Conservation (phyloP, 2,797 vertebrate genomes). For the Aphelocoma californica region DNA sequence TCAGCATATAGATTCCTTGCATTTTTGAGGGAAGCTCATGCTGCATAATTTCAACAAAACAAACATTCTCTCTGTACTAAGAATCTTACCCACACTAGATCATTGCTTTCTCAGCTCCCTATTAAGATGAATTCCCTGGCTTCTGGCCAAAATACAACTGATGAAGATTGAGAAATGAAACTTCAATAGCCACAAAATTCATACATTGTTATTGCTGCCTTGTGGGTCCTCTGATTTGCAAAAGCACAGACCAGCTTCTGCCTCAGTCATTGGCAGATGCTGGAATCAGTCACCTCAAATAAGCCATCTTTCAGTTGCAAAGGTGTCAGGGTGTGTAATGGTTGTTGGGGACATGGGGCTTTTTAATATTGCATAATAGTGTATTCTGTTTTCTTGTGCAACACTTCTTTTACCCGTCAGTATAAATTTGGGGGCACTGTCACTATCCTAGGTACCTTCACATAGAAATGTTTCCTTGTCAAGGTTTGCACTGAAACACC, state of each 20-base stretch:
- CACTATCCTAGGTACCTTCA: background rate
- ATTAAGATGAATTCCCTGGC: background rate
- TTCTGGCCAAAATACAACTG: background rate
- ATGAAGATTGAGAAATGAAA: background rate
- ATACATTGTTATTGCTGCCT: background rate
- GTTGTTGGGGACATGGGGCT: background rate
- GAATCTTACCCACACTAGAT: background rate
- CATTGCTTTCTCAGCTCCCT: background rate
- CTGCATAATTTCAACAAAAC: background rate
- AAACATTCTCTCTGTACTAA: background rate
- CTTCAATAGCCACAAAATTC: background rate
- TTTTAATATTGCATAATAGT: background rate
- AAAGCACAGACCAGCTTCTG: background rate
- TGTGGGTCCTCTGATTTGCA: background rate
- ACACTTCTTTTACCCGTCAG: background rate
- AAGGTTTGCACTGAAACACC: background rate
- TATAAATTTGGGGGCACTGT: background rate
- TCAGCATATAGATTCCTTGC: background rate
- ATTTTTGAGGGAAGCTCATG: background rate
- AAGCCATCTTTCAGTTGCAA: background rate
- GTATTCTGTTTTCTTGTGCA: background rate
- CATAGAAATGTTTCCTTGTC: background rate
- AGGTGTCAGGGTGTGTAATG: background rate
- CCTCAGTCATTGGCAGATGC: background rate
- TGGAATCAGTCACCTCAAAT: background rate